These are phyloP conservation scores for Trogon melanurus DNA, from an alignment of 2,113 vertebrate genomes.

Conservation along the genomic window DNA sequence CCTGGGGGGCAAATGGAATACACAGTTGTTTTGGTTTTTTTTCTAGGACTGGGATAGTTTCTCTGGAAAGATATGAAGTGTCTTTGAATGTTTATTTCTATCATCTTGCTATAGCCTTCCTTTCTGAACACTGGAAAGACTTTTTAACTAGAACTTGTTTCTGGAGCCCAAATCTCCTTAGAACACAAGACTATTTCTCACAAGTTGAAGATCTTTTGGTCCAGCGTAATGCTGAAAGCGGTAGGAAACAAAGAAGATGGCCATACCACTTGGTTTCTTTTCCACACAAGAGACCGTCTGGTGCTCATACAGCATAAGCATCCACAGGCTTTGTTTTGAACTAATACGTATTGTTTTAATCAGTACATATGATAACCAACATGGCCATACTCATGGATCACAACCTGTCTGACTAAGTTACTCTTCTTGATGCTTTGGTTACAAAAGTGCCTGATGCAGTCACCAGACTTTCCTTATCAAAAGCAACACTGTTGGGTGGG, in stretches of 20 bases:
- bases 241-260: not conserved
- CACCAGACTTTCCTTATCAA: not conserved
- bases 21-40: not conserved
- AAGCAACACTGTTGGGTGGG: not conserved
- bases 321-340: not conserved
- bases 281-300: not conserved
- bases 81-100: not conserved
- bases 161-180: not conserved
- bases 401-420: not conserved
- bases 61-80: not conserved
- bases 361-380: not conserved
- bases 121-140: not conserved
- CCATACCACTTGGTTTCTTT: not conserved
- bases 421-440: not conserved
- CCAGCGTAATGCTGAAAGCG: not conserved
- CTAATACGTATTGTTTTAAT: not conserved
- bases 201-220: not conserved
- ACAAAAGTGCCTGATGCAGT: not conserved
- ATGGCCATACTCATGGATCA: not conserved
- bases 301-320: not conserved
- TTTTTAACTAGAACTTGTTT: not conserved
- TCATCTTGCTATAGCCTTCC: not conserved
- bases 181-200: not conserved
- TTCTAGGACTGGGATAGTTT: not conserved
- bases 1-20: not conserved